A percentile compares a stretch with the other conserved stretches of the same genome.
Conservation (phyloP, 64 coral and sea anemone species). For the Montipora foliosa region DNA sequence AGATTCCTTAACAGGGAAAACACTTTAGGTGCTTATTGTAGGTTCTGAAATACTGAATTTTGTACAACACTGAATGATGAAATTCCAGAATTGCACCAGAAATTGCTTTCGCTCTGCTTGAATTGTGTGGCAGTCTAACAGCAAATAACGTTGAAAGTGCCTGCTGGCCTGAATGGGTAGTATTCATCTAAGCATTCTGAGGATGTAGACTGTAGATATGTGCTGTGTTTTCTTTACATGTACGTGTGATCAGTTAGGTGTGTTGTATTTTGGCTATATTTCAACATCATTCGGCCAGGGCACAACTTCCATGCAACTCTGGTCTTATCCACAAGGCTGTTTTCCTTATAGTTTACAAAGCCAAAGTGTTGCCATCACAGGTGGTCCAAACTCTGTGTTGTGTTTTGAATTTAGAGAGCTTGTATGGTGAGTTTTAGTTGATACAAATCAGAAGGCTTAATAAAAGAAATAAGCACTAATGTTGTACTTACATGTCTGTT, state of each 20-base stretch:
- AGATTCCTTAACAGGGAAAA: too few relatives aligned
- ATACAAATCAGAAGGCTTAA: too few relatives aligned
- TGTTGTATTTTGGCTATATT: conserved; percentile 53
- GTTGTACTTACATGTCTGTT: too few relatives aligned
- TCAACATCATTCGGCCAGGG: conserved; percentile 21
- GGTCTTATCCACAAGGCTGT: conserved; percentile 34
- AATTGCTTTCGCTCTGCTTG: conserved; percentile 4
- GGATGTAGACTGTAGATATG: not conserved
- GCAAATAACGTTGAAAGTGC: not conserved
- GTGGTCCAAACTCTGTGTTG: too few relatives aligned
- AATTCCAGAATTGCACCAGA: not conserved
- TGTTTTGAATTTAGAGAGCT: too few relatives aligned
- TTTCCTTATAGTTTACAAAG: conserved; percentile 38
- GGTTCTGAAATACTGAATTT: conserved; percentile 26
- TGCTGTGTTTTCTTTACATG: conserved; percentile 10
- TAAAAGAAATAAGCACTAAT: too few relatives aligned
- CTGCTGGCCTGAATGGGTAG: not conserved
- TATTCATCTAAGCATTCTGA: not conserved
- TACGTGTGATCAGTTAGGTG: conserved; percentile 32
- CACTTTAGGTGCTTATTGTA: not conserved
- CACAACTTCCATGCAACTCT: conserved; percentile 56
- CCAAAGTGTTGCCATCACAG: conserved; percentile 36
- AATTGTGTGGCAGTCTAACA: not conserved
- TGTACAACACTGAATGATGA: not conserved
- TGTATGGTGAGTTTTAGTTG: too few relatives aligned